Conservation (phyloP, 2,888 invertebrate species). For the Drosophila nr. fundita region DNA sequence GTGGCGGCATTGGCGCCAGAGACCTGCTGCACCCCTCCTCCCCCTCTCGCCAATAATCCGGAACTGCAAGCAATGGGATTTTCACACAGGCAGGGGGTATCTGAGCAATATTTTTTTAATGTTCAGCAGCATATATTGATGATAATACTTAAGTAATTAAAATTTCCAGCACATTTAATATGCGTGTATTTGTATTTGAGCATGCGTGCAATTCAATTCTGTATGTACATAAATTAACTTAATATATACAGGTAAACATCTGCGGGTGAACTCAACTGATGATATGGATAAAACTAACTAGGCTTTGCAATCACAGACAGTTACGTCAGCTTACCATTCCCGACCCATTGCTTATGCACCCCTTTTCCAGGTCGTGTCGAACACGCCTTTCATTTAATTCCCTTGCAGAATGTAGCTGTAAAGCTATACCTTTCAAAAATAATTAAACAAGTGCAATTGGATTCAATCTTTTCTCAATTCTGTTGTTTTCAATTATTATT, state of each 20-base stretch:
- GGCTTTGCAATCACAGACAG: background rate
- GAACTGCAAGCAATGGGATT: slow-evolving; percentile 21
- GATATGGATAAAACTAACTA: background rate
- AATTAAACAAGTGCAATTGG: background rate
- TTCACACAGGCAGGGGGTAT: background rate
- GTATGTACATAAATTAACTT: slow-evolving; percentile 1
- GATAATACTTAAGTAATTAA: background rate
- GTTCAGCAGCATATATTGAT: background rate
- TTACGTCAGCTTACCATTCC: background rate
- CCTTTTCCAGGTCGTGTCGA: background rate
- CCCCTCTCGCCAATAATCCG: background rate
- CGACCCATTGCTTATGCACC: background rate
- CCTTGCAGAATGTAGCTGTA: background rate
- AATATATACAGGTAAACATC: background rate
- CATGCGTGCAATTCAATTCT: slow-evolving; percentile 1
- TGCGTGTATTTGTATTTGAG: background rate
- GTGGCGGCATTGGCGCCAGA: slow-evolving; percentile 38
- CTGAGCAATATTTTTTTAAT: background rate
- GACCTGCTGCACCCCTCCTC: slow-evolving; percentile 3
- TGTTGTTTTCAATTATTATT: background rate
- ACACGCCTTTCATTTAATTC: background rate
- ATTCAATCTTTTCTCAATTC: background rate
- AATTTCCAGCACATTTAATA: slow-evolving; percentile 1
- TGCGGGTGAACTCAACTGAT: background rate
- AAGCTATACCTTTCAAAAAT: background rate